A percentile compares a stretch with the other conserved stretches of the same genome.
phyloP scores from a whole-genome alignment of 2,797 vertebrate genomes.

The Pogonophryne albipinna region DNA sequence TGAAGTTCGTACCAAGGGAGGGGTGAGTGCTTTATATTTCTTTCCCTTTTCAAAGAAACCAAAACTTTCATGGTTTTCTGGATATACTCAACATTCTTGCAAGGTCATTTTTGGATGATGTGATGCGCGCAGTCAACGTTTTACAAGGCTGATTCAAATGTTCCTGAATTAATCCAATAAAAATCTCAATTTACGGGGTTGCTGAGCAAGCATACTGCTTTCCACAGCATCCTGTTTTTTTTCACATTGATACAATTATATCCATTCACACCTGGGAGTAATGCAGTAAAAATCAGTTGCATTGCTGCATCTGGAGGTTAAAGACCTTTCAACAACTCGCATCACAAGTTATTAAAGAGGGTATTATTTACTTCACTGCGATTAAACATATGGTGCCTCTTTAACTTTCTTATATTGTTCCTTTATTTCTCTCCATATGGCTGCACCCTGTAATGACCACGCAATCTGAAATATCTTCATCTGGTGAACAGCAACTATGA shows the following conservation, averaged over 20 bases:
- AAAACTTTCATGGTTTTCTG: constrained; percentile 53
- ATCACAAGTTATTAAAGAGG: constrained; percentile 24
- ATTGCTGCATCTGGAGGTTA: constrained; percentile 40
- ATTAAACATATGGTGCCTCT: neutral
- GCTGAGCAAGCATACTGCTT: constrained; percentile 23
- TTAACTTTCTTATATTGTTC: neutral
- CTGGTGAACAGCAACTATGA: neutral
- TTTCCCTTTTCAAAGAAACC: constrained; percentile 31
- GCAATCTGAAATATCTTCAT: neutral
- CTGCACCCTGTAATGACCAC: neutral
- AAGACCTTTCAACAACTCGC: constrained; percentile 36
- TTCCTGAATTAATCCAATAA: constrained; percentile 44
- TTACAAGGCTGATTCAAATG: constrained; percentile 46
- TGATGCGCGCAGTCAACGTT: constrained; percentile 45
- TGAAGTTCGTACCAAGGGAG: constrained; percentile 32
- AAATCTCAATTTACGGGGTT: constrained; percentile 8
- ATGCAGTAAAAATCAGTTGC: constrained; percentile 34
- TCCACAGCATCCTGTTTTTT: constrained; percentile 27
- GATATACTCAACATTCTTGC: constrained; percentile 48
- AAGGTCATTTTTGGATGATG: constrained; percentile 53
- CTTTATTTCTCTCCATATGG: constrained; percentile 11
- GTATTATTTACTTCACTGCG: constrained; percentile 13
- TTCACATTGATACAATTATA: constrained; percentile 29
- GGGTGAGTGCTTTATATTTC: constrained; percentile 37
- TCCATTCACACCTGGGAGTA: constrained; percentile 43